These are phyloP conservation scores for Heliocidaris erythrogramma DNA, from an alignment of 35 echinoderm and acorn worm species.

Conservation along the genomic window DNA sequence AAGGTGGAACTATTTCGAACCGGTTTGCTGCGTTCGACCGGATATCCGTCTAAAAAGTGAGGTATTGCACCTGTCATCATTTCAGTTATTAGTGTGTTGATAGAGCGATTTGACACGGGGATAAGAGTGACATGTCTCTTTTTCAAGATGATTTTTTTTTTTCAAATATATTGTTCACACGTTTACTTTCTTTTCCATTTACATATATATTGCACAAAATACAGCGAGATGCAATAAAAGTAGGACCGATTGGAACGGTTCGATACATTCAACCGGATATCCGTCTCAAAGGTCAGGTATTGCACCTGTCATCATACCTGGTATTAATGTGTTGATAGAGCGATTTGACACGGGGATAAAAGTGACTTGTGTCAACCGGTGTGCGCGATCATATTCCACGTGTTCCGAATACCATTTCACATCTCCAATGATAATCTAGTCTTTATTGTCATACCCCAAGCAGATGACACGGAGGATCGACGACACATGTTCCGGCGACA, in stretches of 20 bases:
- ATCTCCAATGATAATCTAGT: background rate
- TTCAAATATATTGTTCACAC: no score
- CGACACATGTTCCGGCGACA: no score
- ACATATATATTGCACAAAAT: no score
- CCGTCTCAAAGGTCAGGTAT: background rate
- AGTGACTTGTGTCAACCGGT: background rate
- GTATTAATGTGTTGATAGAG: slow-evolving; percentile 10
- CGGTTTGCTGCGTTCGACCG: background rate
- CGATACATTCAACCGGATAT: background rate
- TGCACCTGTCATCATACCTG: background rate
- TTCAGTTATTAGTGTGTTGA: background rate
- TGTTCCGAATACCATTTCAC: background rate
- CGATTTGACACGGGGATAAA: slow-evolving; percentile 9
- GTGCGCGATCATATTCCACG: background rate
- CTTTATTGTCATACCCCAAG: background rate
- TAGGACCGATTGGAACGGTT: background rate
- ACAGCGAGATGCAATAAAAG: no score
- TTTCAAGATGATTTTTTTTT: no score
- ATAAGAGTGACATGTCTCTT: background rate
- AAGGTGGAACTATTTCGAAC: no score
- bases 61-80: background rate
- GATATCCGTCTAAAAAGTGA: background rate
- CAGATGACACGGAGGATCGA: no score
- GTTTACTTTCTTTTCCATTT: no score
- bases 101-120: slow-evolving; percentile 7